phyloP scores from a whole-genome alignment of 1,140 invertebrate species.

The Theocolax elegans region DNA sequence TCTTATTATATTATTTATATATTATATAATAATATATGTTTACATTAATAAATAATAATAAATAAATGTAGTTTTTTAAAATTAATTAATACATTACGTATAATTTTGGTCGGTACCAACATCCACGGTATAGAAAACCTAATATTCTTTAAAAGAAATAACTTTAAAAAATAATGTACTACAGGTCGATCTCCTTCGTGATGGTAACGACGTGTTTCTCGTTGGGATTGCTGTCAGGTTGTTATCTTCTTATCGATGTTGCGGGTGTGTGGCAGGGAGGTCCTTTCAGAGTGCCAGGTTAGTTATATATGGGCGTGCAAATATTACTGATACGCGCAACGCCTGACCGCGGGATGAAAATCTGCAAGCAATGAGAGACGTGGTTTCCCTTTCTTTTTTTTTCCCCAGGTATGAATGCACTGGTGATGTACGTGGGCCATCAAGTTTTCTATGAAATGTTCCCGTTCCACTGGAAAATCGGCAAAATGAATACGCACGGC shows the following conservation, averaged over 20 bases:
- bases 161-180: not conserved
- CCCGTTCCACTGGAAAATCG: conserved; percentile 83
- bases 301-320: conserved; percentile 1
- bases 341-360: too few species aligned
- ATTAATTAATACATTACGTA: not conserved
- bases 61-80: not conserved
- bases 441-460: conserved; percentile 81
- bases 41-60: not conserved
- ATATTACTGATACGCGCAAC: too few species aligned
- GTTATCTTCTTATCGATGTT: conserved; percentile 87
- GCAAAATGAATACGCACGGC: conserved; percentile 78
- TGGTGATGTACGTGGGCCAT: conserved; percentile 89
- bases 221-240: conserved; percentile 76
- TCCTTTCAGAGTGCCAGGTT: conserved; percentile 80
- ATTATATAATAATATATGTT: not conserved
- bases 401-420: conserved; percentile 85
- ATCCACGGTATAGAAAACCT: too few species aligned
- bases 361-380: too few species aligned
- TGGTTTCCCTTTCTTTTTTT: not conserved
- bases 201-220: conserved; percentile 81
- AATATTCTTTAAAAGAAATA: not conserved
- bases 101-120: not conserved
- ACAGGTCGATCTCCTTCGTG: conserved; percentile 88
- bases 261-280: conserved; percentile 81
- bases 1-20: not conserved